These are phyloP conservation scores for Hetaerina titia DNA, from an alignment of 2,888 invertebrate species.

Conservation along the genomic window DNA sequence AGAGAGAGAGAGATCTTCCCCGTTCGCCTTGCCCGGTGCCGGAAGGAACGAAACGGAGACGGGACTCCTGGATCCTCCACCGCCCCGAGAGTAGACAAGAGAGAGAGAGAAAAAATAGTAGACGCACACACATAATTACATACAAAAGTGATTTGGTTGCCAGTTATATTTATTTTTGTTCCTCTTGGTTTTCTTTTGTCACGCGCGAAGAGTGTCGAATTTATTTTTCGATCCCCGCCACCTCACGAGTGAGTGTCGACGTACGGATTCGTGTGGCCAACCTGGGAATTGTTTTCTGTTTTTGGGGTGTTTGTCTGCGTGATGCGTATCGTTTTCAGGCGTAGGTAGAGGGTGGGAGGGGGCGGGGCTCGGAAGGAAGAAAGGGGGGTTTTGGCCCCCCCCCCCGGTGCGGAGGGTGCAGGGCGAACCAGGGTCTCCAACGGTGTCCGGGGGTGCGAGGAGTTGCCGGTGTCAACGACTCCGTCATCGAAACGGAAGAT, in stretches of 20 bases:
- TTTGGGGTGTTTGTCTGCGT: not conserved
- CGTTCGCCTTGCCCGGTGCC: not conserved
- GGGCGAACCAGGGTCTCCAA: not conserved
- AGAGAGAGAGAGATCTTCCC: not conserved
- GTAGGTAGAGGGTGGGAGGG: not conserved
- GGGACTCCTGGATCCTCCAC: not conserved
- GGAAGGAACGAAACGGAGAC: not conserved
- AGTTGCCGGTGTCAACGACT: not conserved
- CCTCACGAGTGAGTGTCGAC: constrained; percentile 19
- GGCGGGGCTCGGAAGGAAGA: not conserved
- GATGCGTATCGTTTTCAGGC: not conserved
- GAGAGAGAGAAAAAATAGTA: not conserved
- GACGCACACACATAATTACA: not conserved
- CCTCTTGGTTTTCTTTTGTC: not conserved
- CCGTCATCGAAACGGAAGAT: not conserved
- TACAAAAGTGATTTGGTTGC: not conserved
- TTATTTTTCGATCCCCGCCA: not conserved
- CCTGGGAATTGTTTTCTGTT: not conserved
- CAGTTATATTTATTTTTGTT: not conserved
- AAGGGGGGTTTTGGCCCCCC: not conserved
- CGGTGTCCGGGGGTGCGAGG: too few species aligned
- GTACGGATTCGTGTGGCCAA: not conserved
- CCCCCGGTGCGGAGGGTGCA: not conserved
- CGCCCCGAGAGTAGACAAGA: not conserved
- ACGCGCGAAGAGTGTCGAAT: not conserved